Evolutionary conservation across 2,113 vertebrate genomes (phyloP), one percentile per base, ranked within the genome.

Genomic region (Lates calcarifer): DNA sequence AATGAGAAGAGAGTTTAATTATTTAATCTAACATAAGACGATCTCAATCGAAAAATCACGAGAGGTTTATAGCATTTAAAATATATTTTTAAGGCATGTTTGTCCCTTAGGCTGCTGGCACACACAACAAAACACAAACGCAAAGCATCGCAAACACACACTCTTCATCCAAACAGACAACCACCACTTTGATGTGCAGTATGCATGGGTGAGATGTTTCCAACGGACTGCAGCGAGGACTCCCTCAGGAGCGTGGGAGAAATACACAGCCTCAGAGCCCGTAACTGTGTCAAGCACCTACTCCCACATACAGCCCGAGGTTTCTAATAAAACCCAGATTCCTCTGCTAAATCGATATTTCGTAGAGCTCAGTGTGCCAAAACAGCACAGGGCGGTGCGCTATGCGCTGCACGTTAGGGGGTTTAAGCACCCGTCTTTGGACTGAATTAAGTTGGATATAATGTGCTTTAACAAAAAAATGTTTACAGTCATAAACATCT

Each of bases 221-320:
- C 82, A 84, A 57, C 62, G 74, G 60, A 31, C 79, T 55, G 77
- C 86, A 58, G 72, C 1, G 77, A 77, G 58, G 57, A 74, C 41
- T 89, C 91, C 80, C 86, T 51, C 26, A 56, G 84, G 83, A 90
- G 92, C 89, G 90, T 92, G 90, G 92, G 94, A 93, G 91, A 90
- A 86, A 87, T 5, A 73, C 89, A 86, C 87, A 84, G 77, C 82
- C 83, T 87, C 67, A 14, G 55, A 87, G 85, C 64, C 58, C 47
- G 58, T 78, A 66, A 76, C 79, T 83, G 81, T 92, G 90, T 93
- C 90, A 91, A 89, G 85, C 88, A 86, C 76, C 82, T n/a, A 83
- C 93, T 86, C 90, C 91, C 89, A 92, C 91, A 77, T 43, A n/a
- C 79, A 76, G 79, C 83, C 84, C 62, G 72, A 55, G 80, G 88